Evolutionary conservation across 1,140 invertebrate species (phyloP).

Genomic region (Pseudoatta argentina): DNA sequence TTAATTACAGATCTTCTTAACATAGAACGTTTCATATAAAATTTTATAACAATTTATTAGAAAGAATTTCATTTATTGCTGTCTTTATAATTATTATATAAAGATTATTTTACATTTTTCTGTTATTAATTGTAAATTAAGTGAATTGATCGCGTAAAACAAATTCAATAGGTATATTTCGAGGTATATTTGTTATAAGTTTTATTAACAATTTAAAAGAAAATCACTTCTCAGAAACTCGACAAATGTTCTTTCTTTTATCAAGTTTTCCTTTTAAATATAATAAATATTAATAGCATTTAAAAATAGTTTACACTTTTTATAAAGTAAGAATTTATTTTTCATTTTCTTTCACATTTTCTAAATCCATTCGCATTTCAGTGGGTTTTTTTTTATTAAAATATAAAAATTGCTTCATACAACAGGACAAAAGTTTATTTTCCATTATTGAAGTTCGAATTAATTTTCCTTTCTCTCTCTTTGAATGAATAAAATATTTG

Average conservation of each 20-base stretch:
- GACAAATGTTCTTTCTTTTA: not conserved
- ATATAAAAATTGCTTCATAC: constrained; percentile 39
- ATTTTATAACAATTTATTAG: constrained; percentile 16
- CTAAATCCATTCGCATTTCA: constrained; percentile 26
- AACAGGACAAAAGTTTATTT: constrained; percentile 19
- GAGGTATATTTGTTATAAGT: not conserved
- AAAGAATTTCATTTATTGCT: not conserved
- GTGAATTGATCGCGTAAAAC: not conserved
- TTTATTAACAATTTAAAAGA: constrained; percentile 14
- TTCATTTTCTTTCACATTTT: not conserved
- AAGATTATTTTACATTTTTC: not conserved
- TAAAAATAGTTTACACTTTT: constrained; percentile 14
- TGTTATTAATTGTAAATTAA: not conserved
- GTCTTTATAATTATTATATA: not conserved
- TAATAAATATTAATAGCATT: not conserved
- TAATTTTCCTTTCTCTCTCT: constrained; percentile 24
- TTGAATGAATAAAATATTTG: constrained; percentile 53
- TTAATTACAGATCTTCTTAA: no score
- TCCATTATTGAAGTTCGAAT: constrained; percentile 47
- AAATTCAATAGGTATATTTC: not conserved
- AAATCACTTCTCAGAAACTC: not conserved
- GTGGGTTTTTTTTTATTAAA: constrained; percentile 23
- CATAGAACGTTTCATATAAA: not conserved
- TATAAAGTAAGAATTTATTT: not conserved
- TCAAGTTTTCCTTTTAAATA: not conserved